Evolutionary conservation across 2,797 vertebrate genomes (phyloP).

Genomic region (Sebastes cheni): DNA sequence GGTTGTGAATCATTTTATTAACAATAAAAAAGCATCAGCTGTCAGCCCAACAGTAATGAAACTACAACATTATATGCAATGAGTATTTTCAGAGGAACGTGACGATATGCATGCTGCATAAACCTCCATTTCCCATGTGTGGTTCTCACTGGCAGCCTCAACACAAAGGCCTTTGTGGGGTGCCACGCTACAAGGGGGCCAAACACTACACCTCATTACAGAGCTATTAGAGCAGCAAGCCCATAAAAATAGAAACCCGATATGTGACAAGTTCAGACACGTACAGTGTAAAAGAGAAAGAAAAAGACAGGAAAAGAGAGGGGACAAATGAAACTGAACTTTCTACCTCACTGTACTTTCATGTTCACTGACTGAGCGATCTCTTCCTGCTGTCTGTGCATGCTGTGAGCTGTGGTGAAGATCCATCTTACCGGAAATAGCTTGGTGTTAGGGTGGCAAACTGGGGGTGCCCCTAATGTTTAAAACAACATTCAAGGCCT

Average conservation of each 20-base stretch:
- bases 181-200: conserved; percentile 28
- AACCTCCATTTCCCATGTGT: background rate
- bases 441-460: background rate
- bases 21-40: background rate
- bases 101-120: background rate
- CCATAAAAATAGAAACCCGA: conserved; percentile 48
- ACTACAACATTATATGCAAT: background rate
- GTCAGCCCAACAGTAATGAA: background rate
- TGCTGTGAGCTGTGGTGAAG: background rate
- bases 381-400: background rate
- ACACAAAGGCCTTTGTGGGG: conserved; percentile 15
- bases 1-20: background rate
- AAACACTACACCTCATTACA: conserved; percentile 45
- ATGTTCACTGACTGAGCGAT: conserved; percentile 16
- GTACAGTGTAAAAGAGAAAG: background rate
- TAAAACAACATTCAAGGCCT: background rate
- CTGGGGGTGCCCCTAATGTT: conserved; percentile 7
- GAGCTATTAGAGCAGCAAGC: conserved; percentile 13
- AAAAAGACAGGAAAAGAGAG: background rate
- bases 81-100: background rate
- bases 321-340: conserved; percentile 17
- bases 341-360: conserved; percentile 8
- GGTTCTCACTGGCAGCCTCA: background rate
- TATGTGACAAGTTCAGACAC: conserved; percentile 33
- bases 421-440: conserved; percentile 16